A percentile compares a stretch with the other conserved stretches of the same genome.
phyloP scores from a whole-genome alignment of 1,140 invertebrate genomes.

The Arion vulgaris region DNA sequence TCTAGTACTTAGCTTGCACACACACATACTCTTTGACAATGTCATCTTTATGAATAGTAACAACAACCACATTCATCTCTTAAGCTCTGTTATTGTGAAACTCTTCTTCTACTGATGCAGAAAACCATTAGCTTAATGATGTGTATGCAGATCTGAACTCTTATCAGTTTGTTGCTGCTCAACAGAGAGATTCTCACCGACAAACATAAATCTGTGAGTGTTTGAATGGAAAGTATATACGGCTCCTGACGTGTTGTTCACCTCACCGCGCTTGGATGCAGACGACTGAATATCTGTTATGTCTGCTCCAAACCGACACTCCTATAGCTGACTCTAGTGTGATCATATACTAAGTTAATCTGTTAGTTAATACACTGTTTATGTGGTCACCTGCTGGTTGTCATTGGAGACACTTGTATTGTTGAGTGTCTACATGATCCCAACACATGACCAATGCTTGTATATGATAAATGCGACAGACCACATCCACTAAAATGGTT shows the following conservation, averaged over 20 bases:
- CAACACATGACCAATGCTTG: not conserved
- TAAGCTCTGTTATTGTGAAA: no score
- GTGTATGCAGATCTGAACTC: not conserved
- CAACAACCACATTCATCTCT: no score
- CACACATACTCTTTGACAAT: no score
- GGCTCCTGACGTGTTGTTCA: not conserved
- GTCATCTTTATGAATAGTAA: no score
- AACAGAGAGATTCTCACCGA: not conserved
- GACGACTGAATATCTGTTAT: not conserved
- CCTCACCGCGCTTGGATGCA: constrained; percentile 2
- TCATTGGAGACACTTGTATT: not conserved
- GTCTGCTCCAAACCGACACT: not conserved
- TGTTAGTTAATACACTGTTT: not conserved
- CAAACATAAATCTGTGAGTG: not conserved
- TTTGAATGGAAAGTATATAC: not conserved
- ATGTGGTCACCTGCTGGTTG: not conserved
- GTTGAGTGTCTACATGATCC: not conserved
- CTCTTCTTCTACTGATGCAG: no score
- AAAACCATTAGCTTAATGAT: not conserved
- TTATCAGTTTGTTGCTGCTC: not conserved
- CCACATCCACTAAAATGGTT: not conserved
- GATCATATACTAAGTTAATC: not conserved
- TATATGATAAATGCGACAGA: not conserved
- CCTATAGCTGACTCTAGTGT: constrained; percentile 6
- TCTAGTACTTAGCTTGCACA: no score